These are phyloP conservation scores for Cantharis rufa DNA, from an alignment of 2,888 invertebrate species.

Conservation along the genomic window DNA sequence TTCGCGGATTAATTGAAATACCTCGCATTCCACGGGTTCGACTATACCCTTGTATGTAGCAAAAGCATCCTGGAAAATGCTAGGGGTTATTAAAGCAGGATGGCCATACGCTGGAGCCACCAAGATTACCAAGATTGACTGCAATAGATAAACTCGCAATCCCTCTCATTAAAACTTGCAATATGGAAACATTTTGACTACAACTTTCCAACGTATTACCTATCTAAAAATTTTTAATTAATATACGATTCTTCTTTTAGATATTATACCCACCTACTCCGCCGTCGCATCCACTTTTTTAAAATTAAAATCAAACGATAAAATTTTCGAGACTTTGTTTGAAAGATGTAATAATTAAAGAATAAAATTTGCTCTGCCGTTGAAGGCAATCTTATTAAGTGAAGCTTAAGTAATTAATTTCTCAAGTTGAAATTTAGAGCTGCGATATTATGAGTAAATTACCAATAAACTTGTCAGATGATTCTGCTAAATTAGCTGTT, in stretches of 20 bases:
- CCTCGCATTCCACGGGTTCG: slow-evolving; percentile 55
- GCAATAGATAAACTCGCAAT: slow-evolving; percentile 31
- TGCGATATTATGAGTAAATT: slow-evolving; percentile 43
- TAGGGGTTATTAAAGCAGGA: slow-evolving; percentile 41
- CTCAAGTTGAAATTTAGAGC: slow-evolving; percentile 35
- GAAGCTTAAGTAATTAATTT: slow-evolving; percentile 36
- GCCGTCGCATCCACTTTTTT: not conserved
- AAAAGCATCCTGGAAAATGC: slow-evolving; percentile 46
- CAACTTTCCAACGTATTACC: slow-evolving; percentile 13
- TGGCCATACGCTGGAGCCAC: slow-evolving; percentile 24
- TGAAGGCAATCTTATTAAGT: slow-evolving; percentile 34
- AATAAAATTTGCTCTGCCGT: slow-evolving; percentile 27
- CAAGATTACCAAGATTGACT: slow-evolving; percentile 28
- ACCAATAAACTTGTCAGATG: slow-evolving; percentile 43
- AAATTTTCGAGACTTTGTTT: not conserved
- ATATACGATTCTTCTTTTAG: not conserved
- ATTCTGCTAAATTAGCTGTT: slow-evolving; percentile 38
- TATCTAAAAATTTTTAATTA: slow-evolving; percentile 2
- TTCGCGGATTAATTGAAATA: slow-evolving; percentile 58
- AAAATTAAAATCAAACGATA: not conserved
- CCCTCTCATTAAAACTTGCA: slow-evolving; percentile 25
- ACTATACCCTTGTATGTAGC: slow-evolving; percentile 43
- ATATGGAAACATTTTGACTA: slow-evolving; percentile 15
- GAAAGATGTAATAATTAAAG: not conserved
- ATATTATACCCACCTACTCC: not conserved